These are phyloP conservation scores for Montipora capricornis DNA, from an alignment of 64 coral and sea anemone species.

Conservation along the genomic window DNA sequence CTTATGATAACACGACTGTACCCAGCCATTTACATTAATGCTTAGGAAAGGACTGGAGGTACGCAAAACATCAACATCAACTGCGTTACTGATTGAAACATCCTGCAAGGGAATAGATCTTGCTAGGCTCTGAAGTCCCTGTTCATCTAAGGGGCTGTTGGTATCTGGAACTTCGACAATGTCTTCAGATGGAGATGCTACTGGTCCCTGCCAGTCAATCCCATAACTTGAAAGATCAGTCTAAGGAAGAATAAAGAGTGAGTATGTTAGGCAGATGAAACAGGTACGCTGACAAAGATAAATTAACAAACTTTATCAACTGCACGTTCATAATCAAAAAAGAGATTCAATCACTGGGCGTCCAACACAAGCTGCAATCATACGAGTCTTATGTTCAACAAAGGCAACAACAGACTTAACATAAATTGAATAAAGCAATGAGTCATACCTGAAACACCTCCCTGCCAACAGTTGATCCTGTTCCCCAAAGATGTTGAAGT, in stretches of 20 bases:
- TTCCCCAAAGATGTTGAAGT: background rate
- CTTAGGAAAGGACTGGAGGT: background rate
- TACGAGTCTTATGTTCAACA: too few relatives aligned
- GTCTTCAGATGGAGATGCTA: slow-evolving; percentile 19
- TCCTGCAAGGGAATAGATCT: background rate
- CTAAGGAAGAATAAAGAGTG: slow-evolving; percentile 4
- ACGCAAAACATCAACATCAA: background rate
- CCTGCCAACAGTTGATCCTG: background rate
- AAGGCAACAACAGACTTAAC: too few relatives aligned
- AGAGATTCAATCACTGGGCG: too few relatives aligned
- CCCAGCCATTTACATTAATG: slow-evolving; percentile 1
- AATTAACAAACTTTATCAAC: too few relatives aligned
- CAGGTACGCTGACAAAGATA: too few relatives aligned
- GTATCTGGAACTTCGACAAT: slow-evolving; percentile 47
- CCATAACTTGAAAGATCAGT: slow-evolving; percentile 31
- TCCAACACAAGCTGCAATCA: too few relatives aligned
- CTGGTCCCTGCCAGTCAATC: slow-evolving; percentile 61
- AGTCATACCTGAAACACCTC: background rate
- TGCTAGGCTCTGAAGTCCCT: background rate
- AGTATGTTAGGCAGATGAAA: too few relatives aligned
- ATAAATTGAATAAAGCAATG: too few relatives aligned
- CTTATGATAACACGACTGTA: slow-evolving; percentile 6
- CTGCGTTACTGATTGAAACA: slow-evolving; percentile 3
- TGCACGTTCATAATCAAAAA: too few relatives aligned
- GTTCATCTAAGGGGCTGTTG: slow-evolving; percentile 36